Evolutionary conservation across 2,113 vertebrate species (phyloP).

Genomic region (Athene cunicularia): DNA sequence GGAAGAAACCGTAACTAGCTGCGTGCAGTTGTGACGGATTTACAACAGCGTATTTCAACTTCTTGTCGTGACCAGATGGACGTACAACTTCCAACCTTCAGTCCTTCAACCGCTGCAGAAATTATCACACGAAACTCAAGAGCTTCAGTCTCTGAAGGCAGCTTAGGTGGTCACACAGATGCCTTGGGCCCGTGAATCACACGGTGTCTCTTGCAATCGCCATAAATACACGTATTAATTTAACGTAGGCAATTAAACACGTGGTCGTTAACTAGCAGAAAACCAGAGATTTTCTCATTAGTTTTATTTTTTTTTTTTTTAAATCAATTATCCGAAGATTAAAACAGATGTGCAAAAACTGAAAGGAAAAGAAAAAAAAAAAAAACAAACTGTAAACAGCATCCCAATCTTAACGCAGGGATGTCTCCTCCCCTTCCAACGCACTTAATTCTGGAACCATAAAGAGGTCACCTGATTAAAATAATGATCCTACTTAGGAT

Average conservation of each 20-base stretch:
- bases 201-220: neutral
- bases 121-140: neutral
- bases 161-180: too few relatives aligned
- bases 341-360: neutral
- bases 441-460: neutral
- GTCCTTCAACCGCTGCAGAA: neutral
- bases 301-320: neutral
- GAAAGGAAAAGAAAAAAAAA: neutral
- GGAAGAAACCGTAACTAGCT: neutral
- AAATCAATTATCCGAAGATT: neutral
- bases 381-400: neutral
- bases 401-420: neutral
- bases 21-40: rapidly evolving
- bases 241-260: neutral
- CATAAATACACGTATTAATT: neutral
- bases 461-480: neutral
- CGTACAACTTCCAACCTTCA: neutral
- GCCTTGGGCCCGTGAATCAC: neutral
- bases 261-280: neutral
- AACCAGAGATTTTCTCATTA: too few relatives aligned
- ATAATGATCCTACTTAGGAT: neutral
- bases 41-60: neutral
- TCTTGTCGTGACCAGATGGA: neutral
- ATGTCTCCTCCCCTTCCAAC: neutral
- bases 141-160: neutral